phyloP scores from a whole-genome alignment of 2,888 invertebrate genomes.

The Drosophila hamatofila region DNA sequence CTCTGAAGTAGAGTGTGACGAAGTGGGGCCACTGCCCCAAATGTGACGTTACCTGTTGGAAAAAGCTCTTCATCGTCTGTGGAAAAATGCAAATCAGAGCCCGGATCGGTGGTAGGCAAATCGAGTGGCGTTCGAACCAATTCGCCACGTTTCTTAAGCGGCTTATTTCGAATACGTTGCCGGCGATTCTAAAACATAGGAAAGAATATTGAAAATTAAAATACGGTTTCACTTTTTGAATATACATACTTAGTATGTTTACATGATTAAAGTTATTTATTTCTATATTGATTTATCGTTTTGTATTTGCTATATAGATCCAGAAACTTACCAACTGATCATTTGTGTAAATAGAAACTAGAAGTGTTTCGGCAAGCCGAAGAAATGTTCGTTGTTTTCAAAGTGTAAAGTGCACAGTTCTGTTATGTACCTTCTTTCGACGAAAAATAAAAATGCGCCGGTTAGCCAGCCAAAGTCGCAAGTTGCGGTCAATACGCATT shows the following conservation, averaged over 20 bases:
- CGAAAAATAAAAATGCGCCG: slow-evolving; percentile 76
- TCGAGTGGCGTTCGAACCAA: slow-evolving; percentile 85
- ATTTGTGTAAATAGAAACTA: not conserved
- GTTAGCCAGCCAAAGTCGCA: slow-evolving; percentile 77
- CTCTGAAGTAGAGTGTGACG: slow-evolving; percentile 82
- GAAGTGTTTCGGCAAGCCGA: slow-evolving; percentile 4
- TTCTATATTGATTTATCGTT: not conserved
- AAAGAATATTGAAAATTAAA: not conserved
- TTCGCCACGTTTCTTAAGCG: slow-evolving; percentile 67
- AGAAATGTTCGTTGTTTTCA: not conserved
- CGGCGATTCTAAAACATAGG: slow-evolving; percentile 58
- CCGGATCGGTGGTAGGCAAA: slow-evolving; percentile 89
- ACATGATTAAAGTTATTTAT: not conserved
- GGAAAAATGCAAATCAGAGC: slow-evolving; percentile 87
- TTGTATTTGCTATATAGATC: not conserved
- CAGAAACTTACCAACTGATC: not conserved
- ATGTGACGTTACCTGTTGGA: slow-evolving; percentile 46
- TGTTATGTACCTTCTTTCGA: slow-evolving; percentile 62
- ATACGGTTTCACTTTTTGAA: not conserved
- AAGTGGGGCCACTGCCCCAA: slow-evolving; percentile 71
- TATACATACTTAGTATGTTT: not conserved
- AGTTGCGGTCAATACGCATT: slow-evolving; percentile 60
- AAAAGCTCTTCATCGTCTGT: slow-evolving; percentile 87
- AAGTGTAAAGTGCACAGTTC: not conserved
- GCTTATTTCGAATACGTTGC: slow-evolving; percentile 59